Base-by-base conservation (phyloP, 2,888 invertebrate species). In the Hybos culiciformis region DNA sequence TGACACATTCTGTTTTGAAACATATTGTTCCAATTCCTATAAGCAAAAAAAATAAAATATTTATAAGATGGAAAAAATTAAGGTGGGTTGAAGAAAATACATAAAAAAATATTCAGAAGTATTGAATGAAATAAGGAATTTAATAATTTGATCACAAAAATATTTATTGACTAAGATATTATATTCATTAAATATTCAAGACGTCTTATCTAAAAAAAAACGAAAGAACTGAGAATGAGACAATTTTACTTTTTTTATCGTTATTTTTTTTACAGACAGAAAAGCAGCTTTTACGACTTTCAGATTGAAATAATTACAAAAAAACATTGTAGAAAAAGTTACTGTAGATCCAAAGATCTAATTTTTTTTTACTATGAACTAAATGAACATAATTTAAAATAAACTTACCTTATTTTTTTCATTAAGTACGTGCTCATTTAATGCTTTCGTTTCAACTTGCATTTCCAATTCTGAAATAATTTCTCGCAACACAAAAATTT, bases 401-500 rank as follows among this genome's bases (percentile, higher is more conserved):
- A 19, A 11, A 39, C 42, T 45, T 44, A 58, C 59, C 53, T 57
- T 62, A 39, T 62, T 49, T 49, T 67, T 70, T 58, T 81, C 76
- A 50, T 68, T 68, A 45, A 76, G 62, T 26, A 80, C 70, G 42
- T 77, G 73, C 56, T 85, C 84, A 37, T 73, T 72, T 0, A 70
- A 63, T 0, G 71, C 67, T 57, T 82, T 83, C 11, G 70, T 68
- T 57, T 84, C 82, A 1, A 87, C 64, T 57, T 88, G 84, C 1
- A 68, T 68, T 58, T 91, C 90, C 32, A 87, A 63, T 51, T 83
- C 83, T 1, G 75, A 70, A 41, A 90, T 83, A 41, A 87, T 80
- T 45, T 88, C 86, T 24, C 84, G 69, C 14, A 88, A 68, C 11
- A 80, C 71, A 53, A 71, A 71, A 18, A 84, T 77, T 61, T 86